Base-by-base conservation (phyloP, 2,888 invertebrate genomes). In the Clitarchus hookeri region DNA sequence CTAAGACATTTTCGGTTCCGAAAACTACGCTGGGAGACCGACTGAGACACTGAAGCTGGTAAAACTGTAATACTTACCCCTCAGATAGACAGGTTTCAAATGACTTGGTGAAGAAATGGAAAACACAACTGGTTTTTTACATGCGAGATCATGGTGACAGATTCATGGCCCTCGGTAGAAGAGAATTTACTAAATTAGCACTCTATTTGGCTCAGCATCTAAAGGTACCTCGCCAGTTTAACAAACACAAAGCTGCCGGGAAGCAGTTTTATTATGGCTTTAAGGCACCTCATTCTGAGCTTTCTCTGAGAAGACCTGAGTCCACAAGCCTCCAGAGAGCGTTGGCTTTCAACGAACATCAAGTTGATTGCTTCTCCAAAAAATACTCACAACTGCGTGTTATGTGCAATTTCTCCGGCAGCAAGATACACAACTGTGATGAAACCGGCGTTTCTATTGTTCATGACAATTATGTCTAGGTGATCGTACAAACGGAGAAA, bases 241-340 rank as follows among this genome's bases (percentile, higher is more conserved):
- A 82, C 0, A 27, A 82, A 82, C 82, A 82, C 44, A 82, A 26
- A 82, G 27, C 23, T 82, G 27, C 82, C n/a, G 27, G 27, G 82
- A 82, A 82, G 82, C 82, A 82, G 27, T 82, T 82, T 82, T 82
- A 27, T 82, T 82, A 78, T 80, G 80, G 26, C 82, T 82, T 82
- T 23, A 82, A 12, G 82, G 82, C 36, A 9, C 82, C 27, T 82
- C 0, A 82, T 44, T 27, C 82, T 16, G 44, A 82, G 82, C 82
- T 78, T 78, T 78, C 11, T 78, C n/a, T 78, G n/a, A 78, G 78
- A 25, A 78, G 25, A 6, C 78, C 78, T 6, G 26, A 78, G n/a
- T 78, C 78, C 0, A 78, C 78, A 78, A 78, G 78, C 78, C 78
- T 78, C 12, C 78, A 78, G 78, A 78, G 11, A 6, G 78, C 8